Percentiles rank a stretch among this genome's conserved stretches.
phyloP scores from a whole-genome alignment of 1,140 invertebrate species.

The Cherax quadricarinatus region DNA sequence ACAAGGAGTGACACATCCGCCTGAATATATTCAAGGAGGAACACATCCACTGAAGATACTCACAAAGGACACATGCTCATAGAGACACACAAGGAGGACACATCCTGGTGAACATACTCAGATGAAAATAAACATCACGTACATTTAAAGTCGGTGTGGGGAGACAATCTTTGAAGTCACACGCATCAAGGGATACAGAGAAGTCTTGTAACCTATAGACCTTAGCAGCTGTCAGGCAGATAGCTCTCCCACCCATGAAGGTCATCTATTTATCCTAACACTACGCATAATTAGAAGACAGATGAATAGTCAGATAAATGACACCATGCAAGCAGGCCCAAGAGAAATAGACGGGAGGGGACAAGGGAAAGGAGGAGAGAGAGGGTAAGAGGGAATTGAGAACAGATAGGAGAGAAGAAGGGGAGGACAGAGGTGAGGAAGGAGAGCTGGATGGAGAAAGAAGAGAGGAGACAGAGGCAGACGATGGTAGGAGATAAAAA shows the following conservation, averaged over 20 bases:
- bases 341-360: background rate
- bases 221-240: background rate
- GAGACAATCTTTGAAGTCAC: too few species aligned
- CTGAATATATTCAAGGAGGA: too few species aligned
- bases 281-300: slow-evolving; percentile 37
- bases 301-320: slow-evolving; percentile 1
- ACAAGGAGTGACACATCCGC: too few species aligned
- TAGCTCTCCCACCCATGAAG: background rate
- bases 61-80: too few species aligned
- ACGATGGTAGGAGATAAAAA: background rate
- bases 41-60: too few species aligned
- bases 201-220: background rate
- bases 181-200: background rate
- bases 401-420: background rate
- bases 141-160: too few species aligned
- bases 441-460: background rate
- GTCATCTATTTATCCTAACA: slow-evolving; percentile 10
- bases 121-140: too few species aligned
- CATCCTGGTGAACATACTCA: too few species aligned
- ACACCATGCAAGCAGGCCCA: background rate
- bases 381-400: background rate
- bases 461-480: background rate
- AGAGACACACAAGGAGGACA: too few species aligned
- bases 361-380: background rate
- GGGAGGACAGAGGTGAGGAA: background rate